Base-by-base conservation (phyloP, 2,888 invertebrate species). In the Drosophila aldrichi region DNA sequence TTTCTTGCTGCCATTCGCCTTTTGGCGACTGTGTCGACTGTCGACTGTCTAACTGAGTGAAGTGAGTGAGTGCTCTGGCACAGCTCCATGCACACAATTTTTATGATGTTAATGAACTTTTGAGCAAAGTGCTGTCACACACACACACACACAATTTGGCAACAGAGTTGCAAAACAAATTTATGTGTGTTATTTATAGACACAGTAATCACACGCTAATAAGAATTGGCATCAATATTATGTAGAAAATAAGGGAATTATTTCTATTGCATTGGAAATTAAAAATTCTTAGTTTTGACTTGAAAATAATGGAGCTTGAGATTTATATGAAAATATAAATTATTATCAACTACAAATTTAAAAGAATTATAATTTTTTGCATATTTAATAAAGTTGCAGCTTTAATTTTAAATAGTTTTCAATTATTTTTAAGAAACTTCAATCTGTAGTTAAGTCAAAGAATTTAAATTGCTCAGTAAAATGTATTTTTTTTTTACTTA, bases 51-150 rank as follows among this genome's bases (percentile, higher is more conserved):
- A 55, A 49, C 62, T 65, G 59, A 44, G 22, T 44, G 44, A 44
- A 20, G 14, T 51, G 70, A 20, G 14, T 51, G 70, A 74, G 79
- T 76, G 38, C 54, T 83, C 54, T 86, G 81, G 85, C 86, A 74
- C 55, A 51, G 52, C 70, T 79, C 78, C 80, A 82, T 62, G 63
- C 68, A 52, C 64, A 64, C 63, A 63, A 64, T 74, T 83, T 83
- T 84, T 84, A 87, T 86, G 82, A 87, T 86, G 86, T 87, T 87
- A 87, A 89, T 87, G 87, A 87, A 87, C 89, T 79, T 85, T 84
- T 76, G 64, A 60, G 66, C 64, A 63, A 59, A 70, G 40, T 72
- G 61, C 66, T 54, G 20, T 18, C 56, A 40, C 52, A 55, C 34
- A 51, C 41, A 38, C 29, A 51, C 32, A 36, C 54, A 43, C 43